Percentiles rank a stretch among this genome's conserved stretches.
Evolutionary conservation across 2,113 vertebrate genomes (phyloP).

Genomic region (Myotis yumanensis): DNA sequence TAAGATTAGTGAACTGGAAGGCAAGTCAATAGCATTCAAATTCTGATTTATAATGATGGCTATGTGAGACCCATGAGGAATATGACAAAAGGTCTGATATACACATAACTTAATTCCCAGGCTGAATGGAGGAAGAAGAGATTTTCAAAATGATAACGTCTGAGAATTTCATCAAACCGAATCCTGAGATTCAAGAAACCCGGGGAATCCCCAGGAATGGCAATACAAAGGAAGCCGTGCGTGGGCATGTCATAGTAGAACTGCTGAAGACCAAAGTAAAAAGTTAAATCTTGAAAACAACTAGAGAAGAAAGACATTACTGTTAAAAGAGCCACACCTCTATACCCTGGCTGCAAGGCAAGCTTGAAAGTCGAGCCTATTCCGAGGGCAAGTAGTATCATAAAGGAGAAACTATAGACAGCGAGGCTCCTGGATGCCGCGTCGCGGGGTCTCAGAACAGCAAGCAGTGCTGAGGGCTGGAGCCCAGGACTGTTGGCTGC

Average conservation of each 20-base stretch:
- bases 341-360: background rate
- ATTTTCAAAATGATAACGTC: background rate
- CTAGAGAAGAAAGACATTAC: background rate
- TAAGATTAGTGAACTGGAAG: background rate
- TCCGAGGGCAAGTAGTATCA: background rate
- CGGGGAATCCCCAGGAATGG: background rate
- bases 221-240: background rate
- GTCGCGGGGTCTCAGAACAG: background rate
- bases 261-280: background rate
- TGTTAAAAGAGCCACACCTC: background rate
- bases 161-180: background rate
- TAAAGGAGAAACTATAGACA: background rate
- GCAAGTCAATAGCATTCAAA: background rate
- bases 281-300: background rate
- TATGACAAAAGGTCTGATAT: background rate
- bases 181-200: background rate
- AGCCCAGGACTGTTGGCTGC: background rate
- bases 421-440: background rate
- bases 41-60: background rate
- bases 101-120: background rate
- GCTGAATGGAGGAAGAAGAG: background rate
- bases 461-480: background rate
- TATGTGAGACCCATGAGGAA: background rate
- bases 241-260: background rate
- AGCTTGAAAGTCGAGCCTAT: background rate